Conservation (phyloP, 2,797 vertebrate genomes). For the Kryptolebias ocellatus region DNA sequence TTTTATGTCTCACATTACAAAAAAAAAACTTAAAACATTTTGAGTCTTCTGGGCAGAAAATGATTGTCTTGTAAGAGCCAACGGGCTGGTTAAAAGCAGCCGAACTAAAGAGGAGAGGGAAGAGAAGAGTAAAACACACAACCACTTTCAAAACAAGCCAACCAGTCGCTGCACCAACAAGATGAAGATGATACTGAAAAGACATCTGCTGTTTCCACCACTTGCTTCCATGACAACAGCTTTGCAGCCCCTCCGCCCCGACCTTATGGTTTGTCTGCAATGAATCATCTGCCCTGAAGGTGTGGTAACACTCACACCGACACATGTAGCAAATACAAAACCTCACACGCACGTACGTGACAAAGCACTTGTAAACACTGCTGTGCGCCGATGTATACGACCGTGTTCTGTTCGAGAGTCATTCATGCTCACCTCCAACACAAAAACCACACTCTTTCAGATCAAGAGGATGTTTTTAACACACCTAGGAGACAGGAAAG, state of each 20-base stretch:
- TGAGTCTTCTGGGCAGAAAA: too few relatives aligned
- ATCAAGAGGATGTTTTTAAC: too few relatives aligned
- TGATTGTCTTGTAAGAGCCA: too few relatives aligned
- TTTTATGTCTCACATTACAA: too few relatives aligned
- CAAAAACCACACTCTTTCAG: neutral
- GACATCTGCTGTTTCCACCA: conserved; percentile 65
- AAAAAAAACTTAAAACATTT: too few relatives aligned
- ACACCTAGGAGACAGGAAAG: neutral
- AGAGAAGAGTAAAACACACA: too few relatives aligned
- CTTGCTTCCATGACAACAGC: conserved; percentile 77
- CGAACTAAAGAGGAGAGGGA: too few relatives aligned
- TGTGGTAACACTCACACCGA: conserved; percentile 60
- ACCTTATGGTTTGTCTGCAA: conserved; percentile 63
- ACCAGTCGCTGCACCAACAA: conserved; percentile 40
- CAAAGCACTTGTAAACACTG: conserved; percentile 7
- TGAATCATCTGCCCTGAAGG: conserved; percentile 71
- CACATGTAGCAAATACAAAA: conserved; percentile 6
- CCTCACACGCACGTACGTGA: conserved; percentile 7
- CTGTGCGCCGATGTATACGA: neutral
- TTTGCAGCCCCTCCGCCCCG: conserved; percentile 58
- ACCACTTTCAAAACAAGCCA: too few relatives aligned
- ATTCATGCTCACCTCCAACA: conserved; percentile 40
- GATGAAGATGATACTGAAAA: conserved; percentile 76
- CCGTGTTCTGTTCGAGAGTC: neutral
- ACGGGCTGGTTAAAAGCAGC: too few relatives aligned